Evolutionary conservation across 2,113 vertebrate genomes (phyloP), one percentile per base, ranked within the genome.

Genomic region (Apistogramma diplotaenia): DNA sequence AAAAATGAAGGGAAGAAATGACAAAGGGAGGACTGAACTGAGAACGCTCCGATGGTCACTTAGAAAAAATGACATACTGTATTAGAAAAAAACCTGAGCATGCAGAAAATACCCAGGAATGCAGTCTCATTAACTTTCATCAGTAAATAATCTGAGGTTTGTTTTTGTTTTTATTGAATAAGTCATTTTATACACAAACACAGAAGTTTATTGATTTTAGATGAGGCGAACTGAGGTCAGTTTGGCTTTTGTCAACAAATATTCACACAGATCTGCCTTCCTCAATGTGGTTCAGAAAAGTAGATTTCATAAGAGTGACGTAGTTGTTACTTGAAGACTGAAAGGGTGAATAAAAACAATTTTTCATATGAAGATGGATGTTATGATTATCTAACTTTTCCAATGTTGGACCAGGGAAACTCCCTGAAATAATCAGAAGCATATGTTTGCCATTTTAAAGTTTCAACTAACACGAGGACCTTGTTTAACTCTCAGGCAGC

Each of bases 31-130:
- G 5, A 27, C 19, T 25, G 4, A 15, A 35, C 8, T 6, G 23
- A 65, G 23, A 73, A 27, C 56, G 33, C 67, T 81, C 31, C 33
- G 67, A 11, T 31, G 27, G 60, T 51, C 43, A 3, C 51, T 9
- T n/a, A 72, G 58, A 77, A 74, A 78, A 25, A 11, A 9, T 31
- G 29, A 9, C n/a, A n/a, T n/a, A n/a, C 23, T 16, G 58, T 6
- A 60, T 35, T 8, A 11, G 25, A 21, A 70, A 70, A 70, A 58
- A 73, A 35, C n/a, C 79, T 19, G 18, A 76, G 40, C 8, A 37
- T 82, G 70, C 49, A 74, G 53, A 84, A 85, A 86, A 75, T 77
- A 87, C 19, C 5, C 3, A 75, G 88, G 75, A 90, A 90, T 91
- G 81, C 81, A 57, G 19, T 81, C 54, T 83, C 53, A 84, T 88